Base-by-base conservation (phyloP, 2,113 vertebrate species). In the Cochlearius cochlearius region DNA sequence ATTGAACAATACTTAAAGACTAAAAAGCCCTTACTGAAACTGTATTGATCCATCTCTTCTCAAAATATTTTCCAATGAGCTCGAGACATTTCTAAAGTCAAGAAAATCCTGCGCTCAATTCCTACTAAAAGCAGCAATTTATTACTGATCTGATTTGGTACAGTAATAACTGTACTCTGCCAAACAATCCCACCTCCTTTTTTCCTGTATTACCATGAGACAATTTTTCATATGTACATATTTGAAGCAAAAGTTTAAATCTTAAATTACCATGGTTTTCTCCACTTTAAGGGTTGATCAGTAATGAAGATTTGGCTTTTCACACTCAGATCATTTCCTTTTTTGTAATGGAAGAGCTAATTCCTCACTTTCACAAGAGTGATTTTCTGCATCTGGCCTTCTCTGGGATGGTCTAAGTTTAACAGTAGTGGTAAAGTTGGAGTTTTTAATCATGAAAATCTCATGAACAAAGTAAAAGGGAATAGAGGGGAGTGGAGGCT, bases 201-300 rank as follows among this genome's bases (percentile, higher is more conserved):
- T 94, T 88, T 91, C 67, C 91, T 82, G 50, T 77, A n/a, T 67
- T 34, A 43, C 78, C 78, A 26, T 6, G 2, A 90, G 82, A 84
- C 58, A 79, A 34, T 60, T 92, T 96, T 89, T 86, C 67, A 52
- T 45, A 73, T 96, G 95, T 97, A 96, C 77, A 97, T 95, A 97
- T 73, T 89, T 87, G 69, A 72, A 92, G 85, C 77, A 84, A 14
- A 93, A 78, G 43, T 68, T 69, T n/a, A 89, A 94, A 82, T 67
- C 86, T 85, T 72, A 73, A 84, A 68, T 68, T 38, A 32, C 55
- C 38, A 29, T 30, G 75, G 21, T 73, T 67, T 90, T 92, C 77
- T 96, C 81, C 71, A 73, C 69, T 89, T 84, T 21, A 92, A 79
- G 32, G 34, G 20, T 75, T 84, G 73, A 59, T 81, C 55, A 68